Evolutionary conservation across 2,888 invertebrate species (phyloP), one percentile per base, ranked within the genome.

Genomic region (Zelleria hepariella): DNA sequence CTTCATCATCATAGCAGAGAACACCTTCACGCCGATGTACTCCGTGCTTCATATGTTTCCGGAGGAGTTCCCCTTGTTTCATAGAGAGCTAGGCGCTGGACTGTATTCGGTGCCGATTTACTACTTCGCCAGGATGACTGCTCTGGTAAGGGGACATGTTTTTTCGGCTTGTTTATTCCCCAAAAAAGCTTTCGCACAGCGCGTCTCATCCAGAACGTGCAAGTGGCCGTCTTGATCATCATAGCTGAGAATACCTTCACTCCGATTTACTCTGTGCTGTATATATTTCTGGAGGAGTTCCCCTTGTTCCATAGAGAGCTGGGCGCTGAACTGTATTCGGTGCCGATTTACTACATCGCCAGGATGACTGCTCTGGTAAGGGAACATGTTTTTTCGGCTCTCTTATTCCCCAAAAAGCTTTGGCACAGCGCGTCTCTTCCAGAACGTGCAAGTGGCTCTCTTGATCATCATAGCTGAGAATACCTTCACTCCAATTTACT

Each of bases 21-120:
- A 96, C 73, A 95, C 96, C 0, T 98, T 97, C 81, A 93, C 93
- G 59, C 96, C 96, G 0, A 95, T 98, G 94, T 98, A 98, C 78
- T 94, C 96, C 0, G 95, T 96, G 0, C 87, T 98, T 49, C 93
- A 95, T 66, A 91, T 95, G 69, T 95, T 97, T 72, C 96, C 96
- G 0, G 92, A 93, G 67, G 91, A 91, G 73, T 92, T 95, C 63
- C 96, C 97, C 0, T 82, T 97, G 53, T 93, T 97, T 70, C 83
- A 94, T 48, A 87, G 97, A 61, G 97, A 97, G 75, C 91, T 95
- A 63, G 91, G 93, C 62, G 94, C 96, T 18, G 96, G 96, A 8
- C 83, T 97, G 65, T 98, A 97, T 72, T 89, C 94, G 0, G 92
- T 95, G 0, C 92, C 93, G 18, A 90, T 94, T 5, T 98, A 97